These are phyloP conservation scores for Anas capensis DNA, from an alignment of 2,797 vertebrate genomes.

Conservation along the genomic window DNA sequence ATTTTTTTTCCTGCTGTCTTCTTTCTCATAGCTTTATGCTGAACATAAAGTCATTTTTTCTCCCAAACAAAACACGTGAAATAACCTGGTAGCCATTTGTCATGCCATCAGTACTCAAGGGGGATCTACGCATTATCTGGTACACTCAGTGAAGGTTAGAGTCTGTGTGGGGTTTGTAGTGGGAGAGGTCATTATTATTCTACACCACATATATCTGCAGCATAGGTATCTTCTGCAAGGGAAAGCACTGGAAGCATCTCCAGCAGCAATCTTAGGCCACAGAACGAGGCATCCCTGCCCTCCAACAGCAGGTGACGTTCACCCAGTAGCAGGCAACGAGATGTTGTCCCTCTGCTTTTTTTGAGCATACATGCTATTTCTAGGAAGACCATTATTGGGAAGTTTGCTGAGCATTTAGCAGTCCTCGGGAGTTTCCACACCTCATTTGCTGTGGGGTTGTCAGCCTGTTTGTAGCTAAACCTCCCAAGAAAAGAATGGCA, in stretches of 20 bases:
- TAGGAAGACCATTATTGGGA: not conserved
- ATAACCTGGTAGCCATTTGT: not conserved
- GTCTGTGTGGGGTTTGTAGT: rapidly evolving
- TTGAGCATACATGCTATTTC: not conserved
- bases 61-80: not conserved
- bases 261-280: not conserved
- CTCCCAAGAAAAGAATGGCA: not conserved
- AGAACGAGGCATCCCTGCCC: not conserved
- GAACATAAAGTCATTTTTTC: not conserved
- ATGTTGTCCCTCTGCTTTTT: not conserved
- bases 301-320: rapidly evolving
- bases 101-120: not conserved
- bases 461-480: not conserved
- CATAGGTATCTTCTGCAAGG: not conserved
- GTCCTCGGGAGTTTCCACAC: not conserved
- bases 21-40: not conserved
- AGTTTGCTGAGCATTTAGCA: not conserved
- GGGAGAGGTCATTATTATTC: not conserved
- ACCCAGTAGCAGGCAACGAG: rapidly evolving
- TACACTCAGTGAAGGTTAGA: not conserved
- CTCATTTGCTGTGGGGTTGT: not conserved
- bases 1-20: not conserved
- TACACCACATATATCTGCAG: not conserved
- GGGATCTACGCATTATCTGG: not conserved
- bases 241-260: not conserved